Base-by-base conservation (phyloP, 1,140 invertebrate genomes). In the Phymastichus coffea region DNA sequence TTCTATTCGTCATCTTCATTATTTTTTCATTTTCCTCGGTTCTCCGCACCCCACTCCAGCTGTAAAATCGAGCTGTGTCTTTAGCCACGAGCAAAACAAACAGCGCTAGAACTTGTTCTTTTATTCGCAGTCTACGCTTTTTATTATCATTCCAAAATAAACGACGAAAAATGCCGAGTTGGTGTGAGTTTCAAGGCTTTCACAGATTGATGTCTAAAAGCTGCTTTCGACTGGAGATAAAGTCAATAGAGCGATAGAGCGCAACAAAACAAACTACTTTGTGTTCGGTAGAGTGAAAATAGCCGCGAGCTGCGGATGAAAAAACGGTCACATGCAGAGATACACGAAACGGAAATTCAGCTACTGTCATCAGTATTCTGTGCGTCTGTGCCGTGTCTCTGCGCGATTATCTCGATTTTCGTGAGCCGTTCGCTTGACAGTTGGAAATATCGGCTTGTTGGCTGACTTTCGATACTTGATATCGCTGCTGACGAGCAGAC, bases 1-100 rank as follows among this genome's bases (percentile, higher is more conserved):
- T 47, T 26, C 35, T 28, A 57, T 57, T 57, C 35, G 41, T 57
- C 55, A 57, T 41, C 41, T 49, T 49, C 40, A 57, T 57, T 57
- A 41, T 49, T 57, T 44, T 54, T 40, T 17, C 33, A 43, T 19
- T 28, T 53, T 53, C 15, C 2, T 12, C 8, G 17, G n/a, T 44
- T 55, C 26, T 46, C 41, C 44, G 14, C 41, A n/a, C n/a, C n/a
- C n/a, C n/a, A n/a, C n/a, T n/a, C n/a, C n/a, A n/a, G n/a, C n/a
- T n/a, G n/a, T n/a, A n/a, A n/a, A n/a, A n/a, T n/a, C n/a, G n/a
- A n/a, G n/a, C n/a, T n/a, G n/a, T n/a, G n/a, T n/a, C n/a, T n/a
- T n/a, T n/a, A n/a, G n/a, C n/a, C n/a, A n/a, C n/a, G n/a, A n/a
- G n/a, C n/a, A n/a, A n/a, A n/a, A n/a, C n/a, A n/a, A n/a, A n/a